Base-by-base conservation (phyloP, 2,113 vertebrate species). In the Collichthys lucidus region DNA sequence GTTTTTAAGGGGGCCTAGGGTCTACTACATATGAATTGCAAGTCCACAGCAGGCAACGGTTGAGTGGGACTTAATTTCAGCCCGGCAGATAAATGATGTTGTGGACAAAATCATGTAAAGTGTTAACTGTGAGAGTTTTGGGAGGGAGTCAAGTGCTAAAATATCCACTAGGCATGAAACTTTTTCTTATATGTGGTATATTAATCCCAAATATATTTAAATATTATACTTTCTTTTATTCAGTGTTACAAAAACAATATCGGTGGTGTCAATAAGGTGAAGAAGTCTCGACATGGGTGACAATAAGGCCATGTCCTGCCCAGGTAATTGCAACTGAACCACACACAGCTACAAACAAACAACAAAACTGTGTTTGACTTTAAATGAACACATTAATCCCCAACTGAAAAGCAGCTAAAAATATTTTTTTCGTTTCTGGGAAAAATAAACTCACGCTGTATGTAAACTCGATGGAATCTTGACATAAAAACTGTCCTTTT, bases 1-100 rank as follows among this genome's bases (percentile, higher is more conserved):
- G 56, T 50, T 80, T 59, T 69, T 68, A 64, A 14, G 49, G 26
- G 62, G 66, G 60, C 80, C 76, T 52, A 55, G 72, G 55, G 83
- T 77, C 78, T 77, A 75, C 31, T 61, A 42, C 42, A 53, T 60
- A 64, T 35, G n/a, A 35, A 47, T 6, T 42, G 50, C 49, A 63
- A 66, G 49, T 82, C 16, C 35, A 19, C 52, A 66, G 67, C 57
- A 57, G 69, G 55, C 26, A 67, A 52, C 4, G 11, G 35, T 60
- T 59, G 83, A 83, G 53, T 31, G 57, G 57, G 64, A 56, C 11
- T 57, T 72, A 26, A 79, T 66, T 72, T 63, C 35, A 78, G 35
- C 29, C 42, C 59, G 52, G 44, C 35, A 71, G 67, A 71, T 56
- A 46, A 77, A 66, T 74, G 16, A 70, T 56, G 46, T 11, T 22